Evolutionary conservation across 2,888 invertebrate genomes (phyloP).

Genomic region (Stenodema calcarata): DNA sequence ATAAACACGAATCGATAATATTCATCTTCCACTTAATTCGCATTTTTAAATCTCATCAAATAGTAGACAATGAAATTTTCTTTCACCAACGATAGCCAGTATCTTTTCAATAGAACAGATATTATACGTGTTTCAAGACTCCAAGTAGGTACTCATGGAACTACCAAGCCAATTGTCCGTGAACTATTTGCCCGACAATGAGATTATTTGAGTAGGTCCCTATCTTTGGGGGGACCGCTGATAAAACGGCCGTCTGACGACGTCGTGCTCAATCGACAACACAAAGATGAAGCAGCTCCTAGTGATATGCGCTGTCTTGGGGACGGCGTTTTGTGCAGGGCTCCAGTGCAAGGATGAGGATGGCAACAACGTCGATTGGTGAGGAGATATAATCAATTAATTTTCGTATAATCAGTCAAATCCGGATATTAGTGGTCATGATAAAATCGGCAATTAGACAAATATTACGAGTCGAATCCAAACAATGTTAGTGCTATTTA

Average conservation of each 20-base stretch:
- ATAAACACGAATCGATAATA: too few relatives aligned
- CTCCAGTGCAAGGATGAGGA: conserved; percentile 67
- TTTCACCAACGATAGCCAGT: too few relatives aligned
- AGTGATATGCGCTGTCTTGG: neutral
- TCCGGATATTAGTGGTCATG: too few relatives aligned
- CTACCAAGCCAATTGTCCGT: too few relatives aligned
- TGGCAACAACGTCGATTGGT: conserved; percentile 75
- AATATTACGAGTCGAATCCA: too few relatives aligned
- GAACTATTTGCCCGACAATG: neutral
- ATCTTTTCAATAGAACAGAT: too few relatives aligned
- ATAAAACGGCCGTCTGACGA: neutral
- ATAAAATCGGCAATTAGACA: too few relatives aligned
- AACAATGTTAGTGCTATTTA: too few relatives aligned
- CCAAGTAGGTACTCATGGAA: neutral
- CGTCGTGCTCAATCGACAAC: neutral
- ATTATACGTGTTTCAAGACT: too few relatives aligned
- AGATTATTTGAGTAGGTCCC: neutral
- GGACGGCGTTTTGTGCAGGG: neutral
- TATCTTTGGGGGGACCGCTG: neutral
- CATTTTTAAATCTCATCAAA: neutral
- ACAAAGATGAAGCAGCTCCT: neutral
- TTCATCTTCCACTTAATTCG: neutral
- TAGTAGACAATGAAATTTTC: neutral
- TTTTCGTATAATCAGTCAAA: too few relatives aligned
- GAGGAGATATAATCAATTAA: conserved; percentile 58